Conservation (phyloP, 2,888 invertebrate species). For the Listrodromus nycthemerus region DNA sequence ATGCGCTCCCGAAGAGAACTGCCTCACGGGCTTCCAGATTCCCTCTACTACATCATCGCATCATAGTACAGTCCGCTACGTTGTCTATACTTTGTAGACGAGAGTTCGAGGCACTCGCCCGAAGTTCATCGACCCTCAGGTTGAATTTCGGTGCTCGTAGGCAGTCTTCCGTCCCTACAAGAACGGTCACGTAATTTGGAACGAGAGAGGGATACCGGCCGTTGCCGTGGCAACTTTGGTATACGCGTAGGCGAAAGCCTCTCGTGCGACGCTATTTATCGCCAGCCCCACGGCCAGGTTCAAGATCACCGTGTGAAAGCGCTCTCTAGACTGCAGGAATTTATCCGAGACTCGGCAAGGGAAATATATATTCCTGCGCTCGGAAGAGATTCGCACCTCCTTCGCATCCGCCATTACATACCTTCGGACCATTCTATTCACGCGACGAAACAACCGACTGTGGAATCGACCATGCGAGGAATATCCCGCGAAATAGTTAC, state of each 20-base stretch:
- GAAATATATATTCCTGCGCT: conserved; percentile 16
- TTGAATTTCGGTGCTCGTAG: conserved; percentile 71
- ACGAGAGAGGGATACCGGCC: conserved; percentile 29
- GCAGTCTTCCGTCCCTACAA: conserved; percentile 53
- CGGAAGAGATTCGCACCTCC: neutral
- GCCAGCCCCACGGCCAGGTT: conserved; percentile 52
- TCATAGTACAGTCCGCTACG: conserved; percentile 28
- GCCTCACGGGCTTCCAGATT: conserved; percentile 64
- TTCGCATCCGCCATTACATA: neutral
- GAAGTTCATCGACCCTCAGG: conserved; percentile 74
- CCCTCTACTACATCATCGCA: conserved; percentile 47
- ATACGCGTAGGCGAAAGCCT: conserved; percentile 67
- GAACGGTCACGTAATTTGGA: conserved; percentile 59
- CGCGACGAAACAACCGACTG: conserved; percentile 41
- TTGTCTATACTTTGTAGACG: conserved; percentile 39
- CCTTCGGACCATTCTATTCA: neutral
- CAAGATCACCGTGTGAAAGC: conserved; percentile 70
- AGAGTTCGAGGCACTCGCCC: conserved; percentile 59
- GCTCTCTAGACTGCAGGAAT: conserved; percentile 45
- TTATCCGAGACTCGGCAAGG: conserved; percentile 29
- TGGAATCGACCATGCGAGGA: conserved; percentile 46
- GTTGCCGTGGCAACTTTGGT: neutral
- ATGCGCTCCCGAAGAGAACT: conserved; percentile 58
- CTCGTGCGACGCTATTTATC: conserved; percentile 59
- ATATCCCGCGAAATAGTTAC: conserved; percentile 44